Evolutionary conservation across 2,113 vertebrate species (phyloP).

Genomic region (Origma solitaria): DNA sequence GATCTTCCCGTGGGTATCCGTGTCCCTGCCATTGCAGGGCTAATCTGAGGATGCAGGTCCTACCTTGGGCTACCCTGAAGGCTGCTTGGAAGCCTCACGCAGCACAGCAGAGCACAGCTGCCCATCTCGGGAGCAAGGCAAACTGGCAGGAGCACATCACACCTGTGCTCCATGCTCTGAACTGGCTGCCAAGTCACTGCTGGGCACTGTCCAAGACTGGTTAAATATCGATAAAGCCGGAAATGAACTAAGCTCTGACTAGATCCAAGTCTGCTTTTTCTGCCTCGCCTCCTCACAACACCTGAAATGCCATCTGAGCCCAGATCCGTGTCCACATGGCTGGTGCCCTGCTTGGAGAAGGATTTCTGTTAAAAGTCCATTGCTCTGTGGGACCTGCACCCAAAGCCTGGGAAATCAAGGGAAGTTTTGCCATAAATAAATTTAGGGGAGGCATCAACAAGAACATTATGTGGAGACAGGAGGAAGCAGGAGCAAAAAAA

Average conservation of each 20-base stretch:
- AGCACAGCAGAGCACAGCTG: constrained; percentile 32
- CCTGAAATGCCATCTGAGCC: constrained; percentile 57
- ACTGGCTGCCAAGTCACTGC: constrained; percentile 27
- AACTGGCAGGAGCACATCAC: constrained; percentile 46
- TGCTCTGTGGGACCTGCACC: neutral
- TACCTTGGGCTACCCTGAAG: constrained; percentile 55
- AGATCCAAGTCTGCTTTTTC: constrained; percentile 33
- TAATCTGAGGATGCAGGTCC: constrained; percentile 40
- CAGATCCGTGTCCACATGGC: neutral
- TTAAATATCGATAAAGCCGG: constrained; percentile 62
- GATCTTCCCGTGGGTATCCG: neutral
- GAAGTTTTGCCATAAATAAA: neutral
- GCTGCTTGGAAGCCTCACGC: neutral
- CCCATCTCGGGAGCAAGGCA: constrained; percentile 40
- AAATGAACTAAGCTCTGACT: constrained; percentile 39
- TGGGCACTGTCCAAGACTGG: constrained; percentile 42
- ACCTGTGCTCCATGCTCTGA: constrained; percentile 61
- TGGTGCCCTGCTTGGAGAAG: neutral
- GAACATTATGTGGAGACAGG: neutral
- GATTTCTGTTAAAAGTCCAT: neutral
- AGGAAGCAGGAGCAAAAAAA: neutral
- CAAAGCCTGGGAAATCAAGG: neutral
- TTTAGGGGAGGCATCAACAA: neutral
- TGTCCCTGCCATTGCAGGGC: neutral
- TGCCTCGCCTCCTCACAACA: constrained; percentile 6